A percentile compares a stretch with the other conserved stretches of the same genome.
Conservation (phyloP, 37 sponge, comb jelly and placozoan species). For the Corticium candelabrum region DNA sequence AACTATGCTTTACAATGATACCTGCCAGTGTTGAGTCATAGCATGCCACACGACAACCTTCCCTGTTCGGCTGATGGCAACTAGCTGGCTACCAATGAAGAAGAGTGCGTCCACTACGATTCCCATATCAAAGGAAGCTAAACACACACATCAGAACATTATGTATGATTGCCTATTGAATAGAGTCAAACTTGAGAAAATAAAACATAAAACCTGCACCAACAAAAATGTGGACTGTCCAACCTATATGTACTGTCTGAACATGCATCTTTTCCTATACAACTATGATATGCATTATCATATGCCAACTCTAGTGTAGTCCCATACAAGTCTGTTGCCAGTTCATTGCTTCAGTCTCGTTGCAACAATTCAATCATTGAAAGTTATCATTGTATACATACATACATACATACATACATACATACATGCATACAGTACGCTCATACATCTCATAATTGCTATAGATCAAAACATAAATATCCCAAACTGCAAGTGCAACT, state of each 20-base stretch:
- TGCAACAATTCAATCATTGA: too few relatives aligned
- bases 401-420: neutral
- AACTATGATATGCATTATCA: too few relatives aligned
- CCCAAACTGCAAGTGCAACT: too few relatives aligned
- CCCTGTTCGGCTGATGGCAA: constrained; percentile 79
- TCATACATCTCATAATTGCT: too few relatives aligned
- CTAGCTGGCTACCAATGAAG: constrained; percentile 87
- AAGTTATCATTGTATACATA: too few relatives aligned
- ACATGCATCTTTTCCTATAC: too few relatives aligned
- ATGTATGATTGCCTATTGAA: too few relatives aligned
- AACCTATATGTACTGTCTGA: neutral
- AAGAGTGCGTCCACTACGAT: constrained; percentile 85
- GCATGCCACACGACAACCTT: constrained; percentile 94
- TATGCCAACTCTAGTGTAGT: too few relatives aligned
- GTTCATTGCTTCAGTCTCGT: too few relatives aligned
- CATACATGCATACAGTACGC: constrained; percentile 9
- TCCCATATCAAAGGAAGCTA: constrained; percentile 79
- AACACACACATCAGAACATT: constrained; percentile 10
- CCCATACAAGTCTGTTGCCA: too few relatives aligned
- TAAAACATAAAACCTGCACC: neutral
- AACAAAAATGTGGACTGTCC: neutral
- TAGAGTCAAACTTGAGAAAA: neutral
- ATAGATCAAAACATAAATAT: too few relatives aligned
- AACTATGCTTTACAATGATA: neutral
- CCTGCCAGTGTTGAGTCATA: constrained; percentile 83